Evolutionary conservation across 2,113 vertebrate genomes (phyloP).

Genomic region (Cervus canadensis): DNA sequence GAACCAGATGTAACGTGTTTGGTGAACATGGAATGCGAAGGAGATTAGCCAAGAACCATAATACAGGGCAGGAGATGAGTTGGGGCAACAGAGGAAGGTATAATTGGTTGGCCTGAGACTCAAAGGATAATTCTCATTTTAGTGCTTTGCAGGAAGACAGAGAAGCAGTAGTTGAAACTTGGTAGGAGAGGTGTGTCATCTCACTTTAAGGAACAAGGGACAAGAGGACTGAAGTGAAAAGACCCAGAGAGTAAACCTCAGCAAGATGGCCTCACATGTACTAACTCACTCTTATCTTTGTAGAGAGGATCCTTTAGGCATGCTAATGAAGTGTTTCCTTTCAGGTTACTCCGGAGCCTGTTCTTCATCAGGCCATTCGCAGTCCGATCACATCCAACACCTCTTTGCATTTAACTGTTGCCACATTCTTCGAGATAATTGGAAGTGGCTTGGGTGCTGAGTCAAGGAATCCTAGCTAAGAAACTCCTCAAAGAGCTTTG

Average conservation of each 20-base stretch:
- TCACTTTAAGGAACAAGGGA: background rate
- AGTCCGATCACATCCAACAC: background rate
- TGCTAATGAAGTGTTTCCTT: background rate
- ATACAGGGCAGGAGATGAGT: fast-evolving
- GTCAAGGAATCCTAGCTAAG: background rate
- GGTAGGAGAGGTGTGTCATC: background rate
- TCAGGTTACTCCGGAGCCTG: background rate
- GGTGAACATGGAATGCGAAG: fast-evolving
- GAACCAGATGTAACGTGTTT: background rate
- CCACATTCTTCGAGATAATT: background rate
- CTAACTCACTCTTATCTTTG: background rate
- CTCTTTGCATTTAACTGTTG: background rate
- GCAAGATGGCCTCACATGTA: fast-evolving
- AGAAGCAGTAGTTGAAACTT: background rate
- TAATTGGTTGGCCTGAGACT: background rate
- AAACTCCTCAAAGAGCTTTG: background rate
- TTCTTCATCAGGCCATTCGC: background rate
- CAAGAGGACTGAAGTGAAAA: background rate
- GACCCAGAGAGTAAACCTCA: background rate
- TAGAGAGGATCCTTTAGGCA: background rate
- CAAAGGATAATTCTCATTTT: background rate
- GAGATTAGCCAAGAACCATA: background rate
- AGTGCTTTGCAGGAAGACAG: background rate
- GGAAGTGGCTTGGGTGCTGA: background rate
- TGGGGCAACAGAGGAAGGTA: background rate